Evolutionary conservation across 1,140 invertebrate genomes (phyloP), one percentile per base, ranked within the genome.

Genomic region (Teleopsis dalmanni): DNA sequence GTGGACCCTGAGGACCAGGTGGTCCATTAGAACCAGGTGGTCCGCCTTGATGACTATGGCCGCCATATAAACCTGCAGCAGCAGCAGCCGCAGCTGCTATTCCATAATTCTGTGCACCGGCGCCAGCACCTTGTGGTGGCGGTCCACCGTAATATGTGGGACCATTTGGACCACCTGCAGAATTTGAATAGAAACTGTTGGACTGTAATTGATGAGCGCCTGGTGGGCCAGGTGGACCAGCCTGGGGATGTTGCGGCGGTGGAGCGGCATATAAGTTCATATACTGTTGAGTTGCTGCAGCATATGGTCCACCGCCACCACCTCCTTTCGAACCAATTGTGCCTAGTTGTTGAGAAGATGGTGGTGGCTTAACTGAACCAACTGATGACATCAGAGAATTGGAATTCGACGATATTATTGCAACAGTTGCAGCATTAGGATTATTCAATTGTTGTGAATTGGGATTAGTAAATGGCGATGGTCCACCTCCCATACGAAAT

Each of bases 351-450:
- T 89, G 87, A 43, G 81, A 79, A 10, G 85, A 52, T 34, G 56
- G 57, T 18, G 48, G 64, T 16, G 87, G 87, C 66, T 93, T 93
- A 13, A 91, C 87, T 54, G 82, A 85, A 10, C 47, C 51, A 4
- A 64, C 64, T 29, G 88, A 86, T 1, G 89, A 91, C 88, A 93
- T 92, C 37, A 92, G 75, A 18, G 88, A 90, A 71, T 89, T 90
- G 54, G 65, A 70, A 54, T 60, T 85, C 22, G 88, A 91, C 41
- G 88, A 90, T 49, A 93, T 92, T 51, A 95, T 79, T 37, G 64
- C 48, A 10, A 67, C 64, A 8, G 59, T 48, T 46, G 91, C 87
- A 22, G 88, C 89, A 58, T 84, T 92, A 21, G 88, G 88, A 73
- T 87, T 90, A 61, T 80, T 88, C 52, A 82, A 79, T 47, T 88